Percentiles rank a stretch among this genome's conserved stretches.
These are phyloP conservation scores for Aplysina aerophoba DNA, from an alignment of 37 sponge, comb jelly and placozoan species.

Conservation along the genomic window DNA sequence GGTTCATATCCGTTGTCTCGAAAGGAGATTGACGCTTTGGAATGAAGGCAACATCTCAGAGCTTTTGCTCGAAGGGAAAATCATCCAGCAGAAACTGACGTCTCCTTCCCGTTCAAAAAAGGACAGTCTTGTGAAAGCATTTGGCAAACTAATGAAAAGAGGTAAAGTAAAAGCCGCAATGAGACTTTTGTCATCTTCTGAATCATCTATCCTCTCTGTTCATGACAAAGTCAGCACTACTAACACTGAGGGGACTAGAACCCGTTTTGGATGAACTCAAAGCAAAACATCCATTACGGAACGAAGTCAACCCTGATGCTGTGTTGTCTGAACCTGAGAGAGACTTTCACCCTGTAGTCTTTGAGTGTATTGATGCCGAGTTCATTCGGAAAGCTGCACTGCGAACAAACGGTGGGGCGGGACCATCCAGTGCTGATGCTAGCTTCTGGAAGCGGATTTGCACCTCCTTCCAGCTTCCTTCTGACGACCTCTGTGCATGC, in stretches of 20 bases:
- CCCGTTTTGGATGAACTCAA: neutral
- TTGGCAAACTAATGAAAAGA: neutral
- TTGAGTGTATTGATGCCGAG: too few relatives aligned
- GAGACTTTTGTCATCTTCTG: neutral
- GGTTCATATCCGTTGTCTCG: neutral
- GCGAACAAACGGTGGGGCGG: neutral
- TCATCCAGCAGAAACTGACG: neutral
- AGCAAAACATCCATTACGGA: neutral
- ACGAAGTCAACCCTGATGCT: neutral
- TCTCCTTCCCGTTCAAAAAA: neutral
- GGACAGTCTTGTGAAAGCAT: neutral
- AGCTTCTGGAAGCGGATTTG: slow-evolving; percentile 22
- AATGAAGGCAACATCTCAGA: slow-evolving; percentile 20
- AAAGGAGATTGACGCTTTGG: slow-evolving; percentile 15
- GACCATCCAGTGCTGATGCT: slow-evolving; percentile 20
- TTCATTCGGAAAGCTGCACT: neutral
- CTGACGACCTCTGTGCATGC: slow-evolving; percentile 11
- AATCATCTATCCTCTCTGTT: slow-evolving; percentile 4
- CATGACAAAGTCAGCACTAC: neutral
- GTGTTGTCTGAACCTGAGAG: too few relatives aligned
- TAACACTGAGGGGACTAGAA: neutral
- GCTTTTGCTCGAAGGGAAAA: neutral
- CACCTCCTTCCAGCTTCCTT: neutral
- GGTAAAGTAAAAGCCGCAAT: slow-evolving; percentile 32
- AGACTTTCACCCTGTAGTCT: too few relatives aligned